Evolutionary conservation across 2,797 vertebrate genomes (phyloP).

Genomic region (Pempheris klunzingeri): DNA sequence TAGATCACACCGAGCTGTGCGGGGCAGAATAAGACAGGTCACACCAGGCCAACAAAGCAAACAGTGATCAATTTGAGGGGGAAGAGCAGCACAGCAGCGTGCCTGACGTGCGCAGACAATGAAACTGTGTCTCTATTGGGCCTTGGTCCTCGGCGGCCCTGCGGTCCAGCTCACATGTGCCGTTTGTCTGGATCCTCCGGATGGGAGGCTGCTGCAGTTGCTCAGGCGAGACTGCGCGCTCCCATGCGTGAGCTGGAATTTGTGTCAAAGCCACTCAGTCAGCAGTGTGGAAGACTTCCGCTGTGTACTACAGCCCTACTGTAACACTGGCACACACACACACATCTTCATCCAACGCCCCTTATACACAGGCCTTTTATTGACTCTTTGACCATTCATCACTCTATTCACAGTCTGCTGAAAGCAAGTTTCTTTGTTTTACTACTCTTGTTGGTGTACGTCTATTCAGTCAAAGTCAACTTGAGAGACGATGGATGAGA

Average conservation of each 20-base stretch:
- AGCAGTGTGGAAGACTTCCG: constrained; percentile 61
- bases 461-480: constrained; percentile 42
- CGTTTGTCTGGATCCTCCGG: constrained; percentile 46
- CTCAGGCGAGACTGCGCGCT: constrained; percentile 59
- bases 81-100: not conserved
- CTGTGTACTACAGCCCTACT: constrained; percentile 46
- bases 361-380: constrained; percentile 61
- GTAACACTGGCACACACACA: constrained; percentile 51
- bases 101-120: not conserved
- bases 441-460: constrained; percentile 16
- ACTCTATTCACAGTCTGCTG: constrained; percentile 41
- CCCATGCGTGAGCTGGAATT: constrained; percentile 66
- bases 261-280: constrained; percentile 75
- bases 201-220: constrained; percentile 55
- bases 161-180: constrained; percentile 44
- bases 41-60: constrained; percentile 27
- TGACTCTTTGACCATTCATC: constrained; percentile 63
- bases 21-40: not conserved
- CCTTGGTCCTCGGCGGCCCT: constrained; percentile 14
- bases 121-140: constrained; percentile 25
- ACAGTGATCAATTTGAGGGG: constrained; percentile 21
- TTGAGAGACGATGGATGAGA: constrained; percentile 27
- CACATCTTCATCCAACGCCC: constrained; percentile 34
- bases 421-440: constrained; percentile 46
- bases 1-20: constrained; percentile 1